phyloP scores from a whole-genome alignment of 2,888 invertebrate species.

The Antitype chi region DNA sequence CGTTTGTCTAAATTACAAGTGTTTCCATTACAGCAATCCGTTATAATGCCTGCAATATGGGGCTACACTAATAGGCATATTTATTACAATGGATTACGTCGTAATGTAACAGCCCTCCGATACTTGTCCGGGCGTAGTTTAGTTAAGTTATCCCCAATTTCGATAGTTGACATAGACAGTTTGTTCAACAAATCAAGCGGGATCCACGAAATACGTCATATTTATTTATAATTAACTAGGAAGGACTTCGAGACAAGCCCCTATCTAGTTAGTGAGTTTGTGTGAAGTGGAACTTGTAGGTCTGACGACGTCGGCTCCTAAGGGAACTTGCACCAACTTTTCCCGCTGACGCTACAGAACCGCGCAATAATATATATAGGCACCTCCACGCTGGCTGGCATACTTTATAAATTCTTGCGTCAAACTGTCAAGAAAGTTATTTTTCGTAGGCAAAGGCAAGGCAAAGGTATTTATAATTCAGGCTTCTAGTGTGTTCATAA shows the following conservation, averaged over 20 bases:
- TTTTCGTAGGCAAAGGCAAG: slow-evolving; percentile 41
- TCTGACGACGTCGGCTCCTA: slow-evolving; percentile 62
- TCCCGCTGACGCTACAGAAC: slow-evolving; percentile 73
- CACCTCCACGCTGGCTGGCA: slow-evolving; percentile 57
- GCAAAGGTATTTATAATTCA: slow-evolving; percentile 49
- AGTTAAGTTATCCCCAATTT: slow-evolving; percentile 40
- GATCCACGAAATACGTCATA: slow-evolving; percentile 49
- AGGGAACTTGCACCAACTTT: slow-evolving; percentile 75
- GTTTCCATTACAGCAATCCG: slow-evolving; percentile 36
- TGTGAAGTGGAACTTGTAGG: slow-evolving; percentile 64
- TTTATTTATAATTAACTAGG: slow-evolving; percentile 63
- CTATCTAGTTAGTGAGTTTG: slow-evolving; percentile 78
- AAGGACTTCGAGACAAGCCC: slow-evolving; percentile 64
- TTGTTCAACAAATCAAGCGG: slow-evolving; percentile 43
- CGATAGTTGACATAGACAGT: slow-evolving; percentile 45
- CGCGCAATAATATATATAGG: slow-evolving; percentile 70
- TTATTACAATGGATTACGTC: slow-evolving; percentile 48
- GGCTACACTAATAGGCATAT: slow-evolving; percentile 37
- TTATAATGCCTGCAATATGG: slow-evolving; percentile 43
- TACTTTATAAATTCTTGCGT: slow-evolving; percentile 72
- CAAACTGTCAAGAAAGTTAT: slow-evolving; percentile 73
- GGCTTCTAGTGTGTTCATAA: slow-evolving; percentile 20
- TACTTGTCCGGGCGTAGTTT: slow-evolving; percentile 13
- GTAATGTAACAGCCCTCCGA: slow-evolving; percentile 33
- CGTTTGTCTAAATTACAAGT: slow-evolving; percentile 29